A percentile compares a stretch with the other conserved stretches of the same genome.
Evolutionary conservation across 2,797 vertebrate genomes (phyloP).

Genomic region (Macrochelys suwanniensis): DNA sequence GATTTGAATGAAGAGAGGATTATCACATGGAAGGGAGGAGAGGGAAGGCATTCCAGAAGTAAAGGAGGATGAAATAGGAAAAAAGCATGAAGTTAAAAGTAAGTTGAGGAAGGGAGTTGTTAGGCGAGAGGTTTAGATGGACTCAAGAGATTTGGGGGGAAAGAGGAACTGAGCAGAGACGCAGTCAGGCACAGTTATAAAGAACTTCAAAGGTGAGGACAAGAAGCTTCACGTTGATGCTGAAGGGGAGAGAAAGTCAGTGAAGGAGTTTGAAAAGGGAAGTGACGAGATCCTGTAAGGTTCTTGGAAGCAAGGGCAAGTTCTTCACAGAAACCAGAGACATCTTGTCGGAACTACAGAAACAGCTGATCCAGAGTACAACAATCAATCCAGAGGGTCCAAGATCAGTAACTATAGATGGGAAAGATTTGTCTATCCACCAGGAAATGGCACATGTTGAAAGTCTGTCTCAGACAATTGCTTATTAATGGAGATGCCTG

Average conservation of each 20-base stretch:
- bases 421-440: not conserved
- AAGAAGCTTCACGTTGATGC: not conserved
- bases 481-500: not conserved
- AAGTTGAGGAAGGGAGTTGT: not conserved
- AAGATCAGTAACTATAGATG: not conserved
- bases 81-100: not conserved
- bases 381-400: not conserved
- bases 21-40: not conserved
- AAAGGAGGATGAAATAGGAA: not conserved
- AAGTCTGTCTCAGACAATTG: not conserved
- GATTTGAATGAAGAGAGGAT: not conserved
- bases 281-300: accelerated
- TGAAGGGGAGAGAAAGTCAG: not conserved
- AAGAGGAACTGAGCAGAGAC: not conserved
- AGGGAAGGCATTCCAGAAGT: not conserved
- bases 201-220: not conserved
- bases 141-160: not conserved
- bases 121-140: not conserved
- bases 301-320: not conserved
- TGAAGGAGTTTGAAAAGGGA: not conserved
- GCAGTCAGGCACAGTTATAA: not conserved
- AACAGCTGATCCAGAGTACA: not conserved
- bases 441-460: not conserved
- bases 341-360: not conserved
- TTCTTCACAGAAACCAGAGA: not conserved